phyloP scores from a whole-genome alignment of 2,797 vertebrate genomes.

The Triplophysa yarkandensis region DNA sequence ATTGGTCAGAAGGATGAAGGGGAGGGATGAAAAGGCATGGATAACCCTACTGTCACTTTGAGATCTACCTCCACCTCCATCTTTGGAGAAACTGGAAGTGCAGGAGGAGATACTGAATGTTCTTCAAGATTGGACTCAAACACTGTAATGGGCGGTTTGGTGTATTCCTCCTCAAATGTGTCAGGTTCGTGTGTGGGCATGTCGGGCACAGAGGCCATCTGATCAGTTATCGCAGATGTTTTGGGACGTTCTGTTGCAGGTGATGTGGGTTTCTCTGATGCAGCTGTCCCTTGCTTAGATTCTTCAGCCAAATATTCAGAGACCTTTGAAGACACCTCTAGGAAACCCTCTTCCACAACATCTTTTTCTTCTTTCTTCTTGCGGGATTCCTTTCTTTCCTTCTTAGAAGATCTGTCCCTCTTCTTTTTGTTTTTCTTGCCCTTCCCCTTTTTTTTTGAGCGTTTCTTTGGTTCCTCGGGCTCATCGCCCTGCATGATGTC shows the following conservation, averaged over 20 bases:
- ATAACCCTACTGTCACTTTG: conserved; percentile 58
- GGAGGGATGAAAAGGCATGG: conserved; percentile 51
- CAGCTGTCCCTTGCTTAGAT: conserved; percentile 54
- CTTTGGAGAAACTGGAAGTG: conserved; percentile 55
- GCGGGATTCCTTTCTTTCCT: conserved; percentile 67
- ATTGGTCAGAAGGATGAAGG: conserved; percentile 47
- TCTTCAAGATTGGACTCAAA: conserved; percentile 56
- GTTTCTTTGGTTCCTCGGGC: conserved; percentile 59
- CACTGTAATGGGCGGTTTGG: conserved; percentile 53
- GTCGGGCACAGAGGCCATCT: conserved; percentile 56
- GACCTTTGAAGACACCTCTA: conserved; percentile 63
- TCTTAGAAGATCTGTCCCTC: conserved; percentile 68
- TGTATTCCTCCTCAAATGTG: conserved; percentile 55
- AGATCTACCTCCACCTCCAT: conserved; percentile 68
- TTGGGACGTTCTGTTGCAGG: conserved; percentile 40
- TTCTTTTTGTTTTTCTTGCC: conserved; percentile 79
- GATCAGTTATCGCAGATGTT: conserved; percentile 47
- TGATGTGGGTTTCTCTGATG: conserved; percentile 25
- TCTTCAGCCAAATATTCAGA: conserved; percentile 65
- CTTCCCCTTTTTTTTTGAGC: conserved; percentile 68
- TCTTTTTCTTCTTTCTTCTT: conserved; percentile 68
- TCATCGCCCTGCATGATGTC: conserved; percentile 63
- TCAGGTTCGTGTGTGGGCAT: conserved; percentile 69
- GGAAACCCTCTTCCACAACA: conserved; percentile 65
- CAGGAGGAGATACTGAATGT: conserved; percentile 52